These are phyloP conservation scores for Clunio marinus DNA, from an alignment of 2,888 invertebrate species.

Conservation along the genomic window DNA sequence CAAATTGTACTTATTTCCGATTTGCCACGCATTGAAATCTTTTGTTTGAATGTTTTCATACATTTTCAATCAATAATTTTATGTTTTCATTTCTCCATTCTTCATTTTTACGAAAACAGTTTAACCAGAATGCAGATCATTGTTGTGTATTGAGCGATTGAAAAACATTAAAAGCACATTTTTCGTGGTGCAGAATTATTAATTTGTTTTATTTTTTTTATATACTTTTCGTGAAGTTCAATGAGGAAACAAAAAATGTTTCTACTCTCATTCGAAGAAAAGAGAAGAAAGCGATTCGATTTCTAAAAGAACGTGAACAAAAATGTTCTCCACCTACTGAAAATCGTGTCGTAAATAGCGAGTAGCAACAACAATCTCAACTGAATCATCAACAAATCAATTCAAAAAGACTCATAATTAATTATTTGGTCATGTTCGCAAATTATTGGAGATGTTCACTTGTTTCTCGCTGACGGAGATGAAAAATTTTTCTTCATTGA, in stretches of 20 bases:
- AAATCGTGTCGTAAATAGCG: too few species aligned
- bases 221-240: too few species aligned
- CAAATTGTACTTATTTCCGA: background rate
- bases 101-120: background rate
- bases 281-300: background rate
- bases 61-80: background rate
- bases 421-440: background rate
- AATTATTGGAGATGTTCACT: background rate
- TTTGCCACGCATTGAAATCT: conserved; percentile 4
- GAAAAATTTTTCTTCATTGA: too few species aligned
- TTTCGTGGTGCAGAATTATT: background rate
- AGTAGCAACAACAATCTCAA: background rate
- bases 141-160: background rate
- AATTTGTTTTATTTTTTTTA: background rate
- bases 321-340: background rate
- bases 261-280: too few species aligned
- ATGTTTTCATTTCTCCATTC: background rate
- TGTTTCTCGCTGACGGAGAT: too few species aligned
- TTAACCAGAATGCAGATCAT: background rate
- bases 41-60: background rate
- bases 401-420: background rate
- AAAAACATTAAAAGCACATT: background rate
- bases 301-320: too few species aligned
- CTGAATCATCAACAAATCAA: background rate
- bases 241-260: too few species aligned